Evolutionary conservation across 2,888 invertebrate species (phyloP).

Genomic region (Netelia fuscicornis): DNA sequence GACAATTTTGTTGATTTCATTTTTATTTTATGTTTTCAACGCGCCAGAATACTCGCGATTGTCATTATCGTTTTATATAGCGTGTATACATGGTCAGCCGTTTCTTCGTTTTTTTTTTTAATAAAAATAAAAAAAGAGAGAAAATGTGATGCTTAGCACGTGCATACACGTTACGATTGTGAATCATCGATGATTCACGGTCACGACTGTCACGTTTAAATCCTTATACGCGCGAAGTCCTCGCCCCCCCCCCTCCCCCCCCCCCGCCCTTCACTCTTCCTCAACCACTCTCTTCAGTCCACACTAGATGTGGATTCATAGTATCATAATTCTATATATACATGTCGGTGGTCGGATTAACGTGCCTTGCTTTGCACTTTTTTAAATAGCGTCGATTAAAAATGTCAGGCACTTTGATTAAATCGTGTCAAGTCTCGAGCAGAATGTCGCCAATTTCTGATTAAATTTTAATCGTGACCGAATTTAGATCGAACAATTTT

Average conservation of each 20-base stretch:
- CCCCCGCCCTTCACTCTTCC: not conserved
- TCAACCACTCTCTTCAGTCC: not conserved
- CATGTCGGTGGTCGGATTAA: slow-evolving; percentile 46
- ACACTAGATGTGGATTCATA: too few species aligned
- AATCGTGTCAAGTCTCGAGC: too few species aligned
- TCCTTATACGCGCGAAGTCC: slow-evolving; percentile 58
- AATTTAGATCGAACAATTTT: too few species aligned
- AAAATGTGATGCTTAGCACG: slow-evolving; percentile 23
- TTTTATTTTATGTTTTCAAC: slow-evolving; percentile 25
- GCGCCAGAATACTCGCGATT: slow-evolving; percentile 22
- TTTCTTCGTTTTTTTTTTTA: slow-evolving; percentile 20
- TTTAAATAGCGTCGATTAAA: not conserved
- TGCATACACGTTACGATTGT: slow-evolving; percentile 28
- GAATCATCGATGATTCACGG: slow-evolving; percentile 69
- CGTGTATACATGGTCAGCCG: slow-evolving; percentile 21
- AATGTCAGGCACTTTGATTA: too few species aligned
- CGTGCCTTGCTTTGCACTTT: slow-evolving; percentile 58
- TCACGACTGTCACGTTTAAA: slow-evolving; percentile 54
- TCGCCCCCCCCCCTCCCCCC: slow-evolving; percentile 16
- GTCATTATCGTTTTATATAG: slow-evolving; percentile 38
- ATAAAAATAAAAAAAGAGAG: slow-evolving; percentile 13
- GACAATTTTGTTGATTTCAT: slow-evolving; percentile 18
- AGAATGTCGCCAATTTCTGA: too few species aligned
- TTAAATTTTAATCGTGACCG: too few species aligned
- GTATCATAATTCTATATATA: too few species aligned